A percentile compares a stretch with the other conserved stretches of the same genome.
Conservation (phyloP, 2,888 invertebrate genomes). For the Thymelicus lineola region DNA sequence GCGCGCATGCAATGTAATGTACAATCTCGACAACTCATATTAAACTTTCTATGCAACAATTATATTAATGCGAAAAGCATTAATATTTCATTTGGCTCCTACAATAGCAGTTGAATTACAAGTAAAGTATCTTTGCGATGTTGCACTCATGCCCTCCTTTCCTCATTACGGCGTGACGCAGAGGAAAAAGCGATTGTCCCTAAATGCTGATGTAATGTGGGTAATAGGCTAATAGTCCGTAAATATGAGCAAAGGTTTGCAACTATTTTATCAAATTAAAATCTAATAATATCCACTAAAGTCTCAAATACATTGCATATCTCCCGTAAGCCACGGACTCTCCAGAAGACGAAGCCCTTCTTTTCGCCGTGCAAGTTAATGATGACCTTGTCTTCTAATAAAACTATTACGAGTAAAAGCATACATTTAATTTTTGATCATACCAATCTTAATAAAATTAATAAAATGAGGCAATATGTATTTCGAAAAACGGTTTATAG, state of each 20-base stretch:
- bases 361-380: neutral
- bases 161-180: conserved; percentile 8
- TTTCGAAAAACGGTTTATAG: too few species aligned
- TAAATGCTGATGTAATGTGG: neutral
- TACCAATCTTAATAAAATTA: too few species aligned
- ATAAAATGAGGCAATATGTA: too few species aligned
- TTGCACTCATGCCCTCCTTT: conserved; percentile 15
- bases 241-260: neutral
- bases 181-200: conserved; percentile 5
- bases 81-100: conserved; percentile 79
- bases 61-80: conserved; percentile 82
- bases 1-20: conserved; percentile 79
- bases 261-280: neutral
- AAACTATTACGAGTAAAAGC: too few species aligned
- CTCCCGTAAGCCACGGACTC: too few species aligned
- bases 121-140: conserved; percentile 48
- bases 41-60: conserved; percentile 84
- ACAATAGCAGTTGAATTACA: conserved; percentile 62
- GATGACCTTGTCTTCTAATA: neutral
- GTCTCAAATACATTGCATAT: too few species aligned
- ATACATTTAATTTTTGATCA: too few species aligned
- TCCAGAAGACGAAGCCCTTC: too few species aligned
- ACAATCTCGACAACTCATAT: conserved; percentile 71
- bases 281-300: neutral
- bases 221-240: neutral